These are phyloP conservation scores for Styela plicata DNA, from an alignment of 23 tunicate species.

Conservation along the genomic window DNA sequence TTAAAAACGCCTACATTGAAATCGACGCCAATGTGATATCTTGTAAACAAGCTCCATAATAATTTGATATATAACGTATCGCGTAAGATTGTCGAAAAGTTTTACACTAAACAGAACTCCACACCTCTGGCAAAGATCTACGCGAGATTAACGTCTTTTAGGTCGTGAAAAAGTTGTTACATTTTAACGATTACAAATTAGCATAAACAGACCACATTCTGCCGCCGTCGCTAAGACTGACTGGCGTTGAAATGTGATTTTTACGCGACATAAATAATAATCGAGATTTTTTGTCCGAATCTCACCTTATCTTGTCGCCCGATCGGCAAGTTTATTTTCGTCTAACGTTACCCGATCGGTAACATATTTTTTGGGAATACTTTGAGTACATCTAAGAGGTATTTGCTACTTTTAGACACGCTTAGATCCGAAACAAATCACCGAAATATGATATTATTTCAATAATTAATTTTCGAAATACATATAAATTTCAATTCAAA, in stretches of 20 bases:
- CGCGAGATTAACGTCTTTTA: neutral
- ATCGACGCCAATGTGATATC: too few relatives aligned
- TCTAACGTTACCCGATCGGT: neutral
- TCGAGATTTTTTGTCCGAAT: neutral
- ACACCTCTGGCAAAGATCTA: neutral
- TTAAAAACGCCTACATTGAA: too few relatives aligned
- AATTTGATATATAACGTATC: too few relatives aligned
- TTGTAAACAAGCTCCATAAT: too few relatives aligned
- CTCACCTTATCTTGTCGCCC: neutral
- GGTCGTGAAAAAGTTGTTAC: neutral
- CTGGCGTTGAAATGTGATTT: neutral
- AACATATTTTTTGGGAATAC: too few relatives aligned
- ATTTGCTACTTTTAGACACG: too few relatives aligned
- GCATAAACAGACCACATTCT: neutral
- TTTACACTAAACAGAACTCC: neutral
- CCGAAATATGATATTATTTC: too few relatives aligned
- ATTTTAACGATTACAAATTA: neutral
- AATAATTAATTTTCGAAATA: too few relatives aligned
- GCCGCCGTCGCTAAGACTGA: neutral
- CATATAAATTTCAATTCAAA: too few relatives aligned
- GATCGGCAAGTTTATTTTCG: neutral
- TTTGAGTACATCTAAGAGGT: too few relatives aligned
- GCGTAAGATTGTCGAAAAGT: neutral
- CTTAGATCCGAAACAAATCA: too few relatives aligned
- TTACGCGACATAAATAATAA: neutral